phyloP scores from a whole-genome alignment of 1,140 invertebrate genomes.

The Portunus trituberculatus region DNA sequence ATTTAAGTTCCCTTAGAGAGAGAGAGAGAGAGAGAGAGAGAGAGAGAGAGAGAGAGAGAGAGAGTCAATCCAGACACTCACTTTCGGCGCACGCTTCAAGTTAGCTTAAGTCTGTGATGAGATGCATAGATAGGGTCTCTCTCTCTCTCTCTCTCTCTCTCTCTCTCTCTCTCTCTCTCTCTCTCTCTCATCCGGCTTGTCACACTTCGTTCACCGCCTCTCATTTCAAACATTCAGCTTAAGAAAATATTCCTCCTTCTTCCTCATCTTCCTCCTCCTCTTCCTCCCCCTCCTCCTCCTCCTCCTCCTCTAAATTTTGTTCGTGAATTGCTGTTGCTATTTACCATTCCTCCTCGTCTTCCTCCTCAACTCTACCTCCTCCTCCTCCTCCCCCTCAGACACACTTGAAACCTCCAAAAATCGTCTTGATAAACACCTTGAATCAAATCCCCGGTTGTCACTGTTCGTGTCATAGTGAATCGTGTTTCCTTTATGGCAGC shows the following conservation, averaged over 20 bases:
- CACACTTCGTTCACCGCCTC: background rate
- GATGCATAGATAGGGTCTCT: background rate
- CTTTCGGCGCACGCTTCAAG: conserved; percentile 9
- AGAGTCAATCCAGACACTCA: background rate
- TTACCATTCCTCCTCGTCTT: no score
- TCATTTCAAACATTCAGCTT: background rate
- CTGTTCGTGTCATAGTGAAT: no score
- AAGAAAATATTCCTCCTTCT: background rate
- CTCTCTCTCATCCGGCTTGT: background rate
- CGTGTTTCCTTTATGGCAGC: no score
- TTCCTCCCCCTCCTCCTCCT: background rate
- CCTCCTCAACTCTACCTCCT: no score
- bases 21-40: background rate
- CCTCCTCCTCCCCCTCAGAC: no score
- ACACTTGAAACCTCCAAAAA: no score
- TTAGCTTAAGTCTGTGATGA: conserved; percentile 14
- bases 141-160: conserved; percentile 2
- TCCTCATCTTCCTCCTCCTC: background rate
- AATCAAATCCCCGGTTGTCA: no score
- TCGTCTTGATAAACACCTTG: no score
- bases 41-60: conserved; percentile 9
- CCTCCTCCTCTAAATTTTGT: no score
- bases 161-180: conserved; percentile 18
- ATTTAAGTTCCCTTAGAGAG: background rate
- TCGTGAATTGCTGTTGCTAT: no score